Percentiles rank a stretch among this genome's conserved stretches.
Evolutionary conservation across 2,888 invertebrate species (phyloP).

Genomic region (Pammene fasciana): DNA sequence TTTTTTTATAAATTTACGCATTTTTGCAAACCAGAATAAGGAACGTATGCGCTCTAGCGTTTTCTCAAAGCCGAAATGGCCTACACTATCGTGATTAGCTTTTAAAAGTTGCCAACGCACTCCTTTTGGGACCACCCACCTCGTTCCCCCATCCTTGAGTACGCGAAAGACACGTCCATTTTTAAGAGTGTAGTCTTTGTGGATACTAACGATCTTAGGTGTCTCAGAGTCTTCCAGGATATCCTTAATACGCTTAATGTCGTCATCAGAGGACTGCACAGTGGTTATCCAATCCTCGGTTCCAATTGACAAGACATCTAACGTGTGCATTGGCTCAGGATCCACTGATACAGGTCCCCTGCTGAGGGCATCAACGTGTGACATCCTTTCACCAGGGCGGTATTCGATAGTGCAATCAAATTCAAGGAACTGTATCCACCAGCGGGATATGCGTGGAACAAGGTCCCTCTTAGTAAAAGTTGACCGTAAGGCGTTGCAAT

Average conservation of each 20-base stretch:
- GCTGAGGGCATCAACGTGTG: slow-evolving; percentile 55
- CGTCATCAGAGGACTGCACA: slow-evolving; percentile 23
- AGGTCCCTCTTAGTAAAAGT: no score
- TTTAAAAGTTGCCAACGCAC: slow-evolving; percentile 44
- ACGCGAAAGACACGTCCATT: slow-evolving; percentile 13
- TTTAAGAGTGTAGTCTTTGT: slow-evolving; percentile 12
- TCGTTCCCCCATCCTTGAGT: slow-evolving; percentile 1
- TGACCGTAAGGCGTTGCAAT: slow-evolving; percentile 52
- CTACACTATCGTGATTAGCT: slow-evolving; percentile 44
- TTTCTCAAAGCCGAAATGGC: slow-evolving; percentile 47
- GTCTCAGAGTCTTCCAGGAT: slow-evolving; percentile 25
- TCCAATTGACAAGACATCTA: slow-evolving; percentile 20
- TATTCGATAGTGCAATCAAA: slow-evolving; percentile 49
- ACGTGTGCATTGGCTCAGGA: slow-evolving; percentile 8
- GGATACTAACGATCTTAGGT: background rate
- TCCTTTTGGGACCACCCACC: slow-evolving; percentile 45
- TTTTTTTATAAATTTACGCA: slow-evolving; percentile 31
- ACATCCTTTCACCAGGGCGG: slow-evolving; percentile 47
- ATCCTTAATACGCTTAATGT: slow-evolving; percentile 15
- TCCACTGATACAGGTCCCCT: slow-evolving; percentile 42
- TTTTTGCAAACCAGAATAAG: slow-evolving; percentile 43
- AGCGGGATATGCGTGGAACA: slow-evolving; percentile 49
- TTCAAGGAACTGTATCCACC: slow-evolving; percentile 52
- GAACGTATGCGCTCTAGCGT: slow-evolving; percentile 41
- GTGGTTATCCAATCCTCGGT: slow-evolving; percentile 31